Evolutionary conservation across 2,113 vertebrate species (phyloP), one percentile per base, ranked within the genome.

Genomic region (Telmatochromis sp.): DNA sequence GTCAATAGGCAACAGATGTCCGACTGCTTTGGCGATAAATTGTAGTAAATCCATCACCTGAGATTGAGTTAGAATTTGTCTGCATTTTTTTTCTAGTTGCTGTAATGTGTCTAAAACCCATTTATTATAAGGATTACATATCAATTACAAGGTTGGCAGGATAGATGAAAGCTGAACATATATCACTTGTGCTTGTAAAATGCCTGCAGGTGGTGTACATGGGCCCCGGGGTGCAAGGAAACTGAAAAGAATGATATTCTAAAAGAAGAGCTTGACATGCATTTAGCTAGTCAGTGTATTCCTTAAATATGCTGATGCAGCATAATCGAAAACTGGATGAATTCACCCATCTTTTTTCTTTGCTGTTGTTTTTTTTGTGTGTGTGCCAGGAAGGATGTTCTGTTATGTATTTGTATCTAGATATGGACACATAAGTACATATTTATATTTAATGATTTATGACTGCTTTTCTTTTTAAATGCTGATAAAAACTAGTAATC

Each of bases 391-490:
- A 47, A 75, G 70, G 23, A 47, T 28, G 9, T 28, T 28, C 9
- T 28, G 23, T 47, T 47, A 68, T 68, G 63, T 42, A 47, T 47
- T 47, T 28, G 21, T 28, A 47, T 75, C 14, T 42, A 75, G 23
- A 10, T 47, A 15, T 47, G 21, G 21, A 75, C 40, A 47, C 68
- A 47, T 75, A 75, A 47, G 0, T 42, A 47, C 70, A 28, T 28
- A 28, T 47, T 19, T 11, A 75, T 47, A 75, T 5, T 47, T 26
- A 75, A 47, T 28, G 42, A 28, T 75, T 63, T 63, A 63, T n/a
- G 0, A 63, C 58, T 63, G 58, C 58, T 63, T 0, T 19, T 7
- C 58, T 3, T 63, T 35, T 35, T 63, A 35, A 63, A 35, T 0
- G 9, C 58, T 63, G 31, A 63, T 63, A 35, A 33, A 63, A 75